phyloP scores from a whole-genome alignment of 2,888 invertebrate species.

The Mamestra brassicae region DNA sequence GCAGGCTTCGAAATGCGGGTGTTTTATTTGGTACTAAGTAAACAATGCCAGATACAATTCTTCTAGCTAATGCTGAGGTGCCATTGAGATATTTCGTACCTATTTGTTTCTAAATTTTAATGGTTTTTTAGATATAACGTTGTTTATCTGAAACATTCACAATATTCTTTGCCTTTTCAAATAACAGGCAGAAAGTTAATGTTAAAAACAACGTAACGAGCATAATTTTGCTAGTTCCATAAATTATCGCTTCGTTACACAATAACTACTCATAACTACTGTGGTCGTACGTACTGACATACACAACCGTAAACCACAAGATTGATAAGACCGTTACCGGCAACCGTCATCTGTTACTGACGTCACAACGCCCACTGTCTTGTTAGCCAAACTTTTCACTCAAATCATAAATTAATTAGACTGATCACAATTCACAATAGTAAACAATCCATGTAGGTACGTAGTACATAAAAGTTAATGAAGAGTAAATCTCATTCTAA shows the following conservation, averaged over 20 bases:
- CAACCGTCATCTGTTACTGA: constrained; percentile 38
- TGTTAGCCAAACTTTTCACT: constrained; percentile 6
- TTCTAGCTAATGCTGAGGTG: not conserved
- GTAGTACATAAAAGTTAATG: constrained; percentile 17
- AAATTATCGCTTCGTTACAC: not conserved
- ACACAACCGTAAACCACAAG: constrained; percentile 30
- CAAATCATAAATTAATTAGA: constrained; percentile 5
- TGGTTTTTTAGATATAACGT: not conserved
- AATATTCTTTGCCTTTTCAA: not conserved
- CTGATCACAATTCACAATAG: constrained; percentile 28
- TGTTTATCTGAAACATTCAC: not conserved
- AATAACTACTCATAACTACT: constrained; percentile 6
- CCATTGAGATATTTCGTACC: not conserved
- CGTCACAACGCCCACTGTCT: constrained; percentile 42
- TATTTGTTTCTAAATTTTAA: not conserved
- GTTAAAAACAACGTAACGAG: not conserved
- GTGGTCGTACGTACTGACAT: constrained; percentile 17
- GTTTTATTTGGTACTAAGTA: constrained; percentile 20
- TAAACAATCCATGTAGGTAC: not conserved
- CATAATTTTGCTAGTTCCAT: not conserved
- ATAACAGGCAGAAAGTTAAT: not conserved
- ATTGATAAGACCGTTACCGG: constrained; percentile 59
- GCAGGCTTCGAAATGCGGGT: constrained; percentile 48
- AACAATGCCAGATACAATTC: constrained; percentile 19
- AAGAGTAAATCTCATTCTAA: constrained; percentile 26